These are phyloP conservation scores for Callinectes sapidus DNA, from an alignment of 2,888 invertebrate species.

Conservation along the genomic window DNA sequence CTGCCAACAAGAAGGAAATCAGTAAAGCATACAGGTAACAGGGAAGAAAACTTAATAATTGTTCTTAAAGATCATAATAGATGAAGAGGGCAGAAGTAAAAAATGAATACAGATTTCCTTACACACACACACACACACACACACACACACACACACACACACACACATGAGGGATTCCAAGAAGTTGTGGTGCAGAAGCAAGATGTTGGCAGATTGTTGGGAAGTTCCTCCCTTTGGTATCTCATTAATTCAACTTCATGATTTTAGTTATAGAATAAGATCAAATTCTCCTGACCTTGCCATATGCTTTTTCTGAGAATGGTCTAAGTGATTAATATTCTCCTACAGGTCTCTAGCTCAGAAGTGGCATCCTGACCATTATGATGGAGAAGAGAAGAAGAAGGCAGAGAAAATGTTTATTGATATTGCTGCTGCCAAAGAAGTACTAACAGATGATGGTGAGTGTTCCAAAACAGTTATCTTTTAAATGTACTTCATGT, in stretches of 20 bases:
- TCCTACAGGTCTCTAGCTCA: conserved; percentile 89
- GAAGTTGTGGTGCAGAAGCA: no score
- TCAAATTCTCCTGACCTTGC: background rate
- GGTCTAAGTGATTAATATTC: background rate
- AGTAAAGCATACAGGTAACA: conserved; percentile 89
- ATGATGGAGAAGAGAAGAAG: conserved; percentile 88
- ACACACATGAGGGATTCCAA: background rate
- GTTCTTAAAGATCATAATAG: background rate
- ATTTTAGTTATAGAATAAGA: background rate
- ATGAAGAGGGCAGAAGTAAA: background rate
- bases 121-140: no score
- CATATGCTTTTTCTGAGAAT: conserved; percentile 4
- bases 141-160: no score
- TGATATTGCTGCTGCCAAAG: conserved; percentile 98
- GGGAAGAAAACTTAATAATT: background rate
- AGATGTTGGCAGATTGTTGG: background rate
- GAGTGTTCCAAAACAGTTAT: conserved; percentile 58
- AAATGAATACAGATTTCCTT: background rate
- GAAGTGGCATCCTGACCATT: conserved; percentile 99
- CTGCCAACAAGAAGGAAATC: conserved; percentile 94
- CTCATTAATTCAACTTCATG: background rate
- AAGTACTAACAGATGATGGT: conserved; percentile 85
- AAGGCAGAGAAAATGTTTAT: conserved; percentile 98
- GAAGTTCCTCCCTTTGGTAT: background rate
- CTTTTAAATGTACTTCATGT: background rate